Conservation (phyloP, 2,888 invertebrate genomes). For the Euzophera pinguis region DNA sequence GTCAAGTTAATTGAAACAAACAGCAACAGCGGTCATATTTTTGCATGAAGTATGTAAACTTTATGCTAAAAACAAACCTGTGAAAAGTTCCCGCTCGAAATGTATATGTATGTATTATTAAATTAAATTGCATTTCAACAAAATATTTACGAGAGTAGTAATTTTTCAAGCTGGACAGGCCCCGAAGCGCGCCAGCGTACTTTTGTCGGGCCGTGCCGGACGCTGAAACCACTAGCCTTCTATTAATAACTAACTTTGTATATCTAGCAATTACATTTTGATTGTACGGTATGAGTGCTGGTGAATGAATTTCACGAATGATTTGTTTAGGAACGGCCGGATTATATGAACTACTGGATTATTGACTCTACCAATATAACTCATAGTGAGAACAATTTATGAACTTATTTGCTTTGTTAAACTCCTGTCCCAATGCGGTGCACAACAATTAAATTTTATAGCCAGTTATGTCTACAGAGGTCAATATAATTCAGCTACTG, state of each 20-base stretch:
- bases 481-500: background rate
- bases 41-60: slow-evolving; percentile 1
- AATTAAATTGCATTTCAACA: slow-evolving; percentile 66
- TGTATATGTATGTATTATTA: slow-evolving; percentile 55
- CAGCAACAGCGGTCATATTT: slow-evolving; percentile 1
- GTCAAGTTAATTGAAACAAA: slow-evolving; percentile 2
- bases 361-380: background rate
- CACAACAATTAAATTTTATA: slow-evolving; percentile 1
- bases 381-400: background rate
- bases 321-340: slow-evolving; percentile 13
- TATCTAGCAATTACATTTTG: slow-evolving; percentile 36
- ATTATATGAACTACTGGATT: slow-evolving; percentile 6
- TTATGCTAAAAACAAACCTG: slow-evolving; percentile 19
- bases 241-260: slow-evolving; percentile 31
- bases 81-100: slow-evolving; percentile 39
- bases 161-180: slow-evolving; percentile 61
- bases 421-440: background rate
- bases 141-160: slow-evolving; percentile 67
- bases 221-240: slow-evolving; percentile 31
- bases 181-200: slow-evolving; percentile 39
- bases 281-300: slow-evolving; percentile 21
- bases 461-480: background rate
- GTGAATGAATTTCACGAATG: slow-evolving; percentile 17
- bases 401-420: background rate
- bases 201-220: slow-evolving; percentile 26